Percentiles rank a stretch among this genome's conserved stretches.
Conservation (phyloP, 2,888 invertebrate genomes). For the Amitus sp. region DNA sequence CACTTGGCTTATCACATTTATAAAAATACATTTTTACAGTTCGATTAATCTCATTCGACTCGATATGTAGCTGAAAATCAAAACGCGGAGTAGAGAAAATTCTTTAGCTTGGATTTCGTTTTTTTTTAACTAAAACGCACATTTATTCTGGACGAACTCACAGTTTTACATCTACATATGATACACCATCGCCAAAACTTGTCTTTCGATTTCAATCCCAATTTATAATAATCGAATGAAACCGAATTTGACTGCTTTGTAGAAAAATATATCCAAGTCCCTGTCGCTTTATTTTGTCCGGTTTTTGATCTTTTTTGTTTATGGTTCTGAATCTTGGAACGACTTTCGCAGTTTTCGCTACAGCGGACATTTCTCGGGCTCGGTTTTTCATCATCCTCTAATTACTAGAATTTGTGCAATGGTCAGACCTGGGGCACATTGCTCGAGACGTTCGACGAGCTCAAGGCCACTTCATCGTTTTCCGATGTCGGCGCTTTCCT, state of each 20-base stretch:
- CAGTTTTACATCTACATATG: slow-evolving; percentile 34
- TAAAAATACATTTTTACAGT: slow-evolving; percentile 6
- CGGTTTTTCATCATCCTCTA: slow-evolving; percentile 10
- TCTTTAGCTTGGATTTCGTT: background rate
- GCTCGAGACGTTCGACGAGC: slow-evolving; percentile 34
- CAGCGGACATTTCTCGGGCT: background rate
- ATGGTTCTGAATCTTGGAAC: too few species aligned
- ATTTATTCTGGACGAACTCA: slow-evolving; percentile 16
- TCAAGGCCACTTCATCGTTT: slow-evolving; percentile 62
- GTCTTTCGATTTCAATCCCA: slow-evolving; percentile 25
- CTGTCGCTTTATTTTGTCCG: too few species aligned
- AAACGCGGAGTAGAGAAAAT: background rate
- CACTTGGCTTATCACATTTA: background rate
- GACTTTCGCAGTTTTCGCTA: too few species aligned
- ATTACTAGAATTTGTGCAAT: slow-evolving; percentile 21
- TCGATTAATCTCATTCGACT: background rate
- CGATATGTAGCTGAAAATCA: background rate
- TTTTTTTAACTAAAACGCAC: too few species aligned
- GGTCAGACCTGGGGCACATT: slow-evolving; percentile 57
- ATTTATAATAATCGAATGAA: too few species aligned
- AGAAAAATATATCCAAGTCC: too few species aligned
- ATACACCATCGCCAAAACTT: slow-evolving; percentile 30
- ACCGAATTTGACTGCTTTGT: too few species aligned
- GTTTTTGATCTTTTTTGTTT: too few species aligned
- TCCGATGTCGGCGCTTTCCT: slow-evolving; percentile 62